Base-by-base conservation (phyloP, 2,113 vertebrate genomes). In the Hippocampus zosterae region DNA sequence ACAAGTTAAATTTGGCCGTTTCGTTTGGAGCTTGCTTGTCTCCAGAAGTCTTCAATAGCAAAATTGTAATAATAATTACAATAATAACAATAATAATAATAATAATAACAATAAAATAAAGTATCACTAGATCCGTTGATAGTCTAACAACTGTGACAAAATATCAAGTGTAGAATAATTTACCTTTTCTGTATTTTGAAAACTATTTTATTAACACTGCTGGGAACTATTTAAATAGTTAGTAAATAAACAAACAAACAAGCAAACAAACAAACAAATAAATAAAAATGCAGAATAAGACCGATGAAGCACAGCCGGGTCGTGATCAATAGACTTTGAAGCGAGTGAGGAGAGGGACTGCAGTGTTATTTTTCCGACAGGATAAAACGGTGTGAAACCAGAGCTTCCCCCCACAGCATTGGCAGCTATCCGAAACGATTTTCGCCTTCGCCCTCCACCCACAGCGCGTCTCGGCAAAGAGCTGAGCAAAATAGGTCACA, bases 401-500 rank as follows among this genome's bases (percentile, higher is more conserved):
- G 37, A 57, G n/a, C 41, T 2, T 10, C 18, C 40, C 46, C 8
- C 12, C 46, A 44, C 25, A 5, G 68, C 27, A 23, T 46, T 64
- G 56, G 21, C 68, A 3, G 66, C 63, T 59, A 41, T 53, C 65
- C 67, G 65, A 75, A 76, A 74, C 62, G 8, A 42, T 63, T 76
- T 50, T 70, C 70, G 8, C 64, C 60, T 16, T 57, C 33, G 21
- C 84, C 79, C 72, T n/a, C 53, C 33, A 16, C 85, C 79, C 72
- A 57, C 70, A 52, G 70, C 50, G 72, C n/a, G 40, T 69, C 69
- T 71, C 65, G 50, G 81, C 64, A 48, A 72, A 65, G 73, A 78
- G 74, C 72, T 52, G 66, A 74, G 78, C 71, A 71, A 81, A 90
- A 88, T 89, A 84, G 91, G 89, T 91, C 89, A 88, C 53, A 81